Evolutionary conservation across 2,797 vertebrate genomes (phyloP).

Genomic region (Acanthurus leucopareius): DNA sequence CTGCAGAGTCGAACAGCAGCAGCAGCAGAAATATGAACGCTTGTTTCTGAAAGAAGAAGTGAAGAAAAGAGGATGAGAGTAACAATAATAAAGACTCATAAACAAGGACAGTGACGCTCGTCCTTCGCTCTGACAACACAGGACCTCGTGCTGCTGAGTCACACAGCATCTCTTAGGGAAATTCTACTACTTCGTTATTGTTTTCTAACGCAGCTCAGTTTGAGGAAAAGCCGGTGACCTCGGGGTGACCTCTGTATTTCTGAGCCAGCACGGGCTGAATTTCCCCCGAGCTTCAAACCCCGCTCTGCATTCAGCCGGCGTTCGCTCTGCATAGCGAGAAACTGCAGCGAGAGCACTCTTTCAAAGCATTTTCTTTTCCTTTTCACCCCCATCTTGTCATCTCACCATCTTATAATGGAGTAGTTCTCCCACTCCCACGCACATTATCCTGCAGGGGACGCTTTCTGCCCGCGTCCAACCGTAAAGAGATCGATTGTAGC

Average conservation of each 20-base stretch:
- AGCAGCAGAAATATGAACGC: slow-evolving; percentile 7
- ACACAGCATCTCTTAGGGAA: background rate
- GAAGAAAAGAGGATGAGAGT: slow-evolving; percentile 22
- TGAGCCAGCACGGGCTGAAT: slow-evolving; percentile 32
- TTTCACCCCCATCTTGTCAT: background rate
- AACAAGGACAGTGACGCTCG: background rate
- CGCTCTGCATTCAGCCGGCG: slow-evolving; percentile 46
- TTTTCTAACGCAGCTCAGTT: slow-evolving; percentile 8
- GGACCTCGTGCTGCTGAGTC: slow-evolving; percentile 13
- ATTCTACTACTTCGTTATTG: background rate
- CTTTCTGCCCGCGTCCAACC: background rate
- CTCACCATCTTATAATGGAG: slow-evolving; percentile 1
- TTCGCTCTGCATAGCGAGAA: slow-evolving; percentile 29
- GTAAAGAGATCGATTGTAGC: background rate
- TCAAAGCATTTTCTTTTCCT: background rate
- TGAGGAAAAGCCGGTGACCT: slow-evolving; percentile 22
- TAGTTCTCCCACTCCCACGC: slow-evolving; percentile 10
- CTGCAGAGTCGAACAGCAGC: slow-evolving; percentile 1
- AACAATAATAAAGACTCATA: slow-evolving; percentile 22
- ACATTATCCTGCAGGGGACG: background rate
- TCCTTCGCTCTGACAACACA: background rate
- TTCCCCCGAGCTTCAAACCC: slow-evolving; percentile 55
- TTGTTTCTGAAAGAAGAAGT: slow-evolving; percentile 14
- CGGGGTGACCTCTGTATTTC: slow-evolving; percentile 28
- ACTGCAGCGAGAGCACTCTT: slow-evolving; percentile 51